Percentiles rank a stretch among this genome's conserved stretches.
phyloP scores from a whole-genome alignment of 1,140 invertebrate genomes.

The Cyphomyrmex costatus region DNA sequence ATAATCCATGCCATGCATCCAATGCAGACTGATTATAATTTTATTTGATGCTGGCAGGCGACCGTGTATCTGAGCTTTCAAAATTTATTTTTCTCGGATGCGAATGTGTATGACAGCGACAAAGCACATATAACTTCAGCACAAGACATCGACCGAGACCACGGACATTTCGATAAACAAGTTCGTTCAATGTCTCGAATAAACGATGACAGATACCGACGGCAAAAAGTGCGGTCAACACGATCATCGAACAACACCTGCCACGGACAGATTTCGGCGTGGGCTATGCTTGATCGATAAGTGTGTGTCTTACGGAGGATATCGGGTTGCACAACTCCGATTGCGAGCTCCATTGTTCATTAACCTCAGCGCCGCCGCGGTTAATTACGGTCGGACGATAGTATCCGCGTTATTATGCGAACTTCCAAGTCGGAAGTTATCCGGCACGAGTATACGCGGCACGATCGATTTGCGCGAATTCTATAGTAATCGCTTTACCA shows the following conservation, averaged over 20 bases:
- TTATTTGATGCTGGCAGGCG: background rate
- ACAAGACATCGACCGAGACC: background rate
- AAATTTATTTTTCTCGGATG: background rate
- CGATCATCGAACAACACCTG: constrained; percentile 72
- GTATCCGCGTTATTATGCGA: constrained; percentile 49
- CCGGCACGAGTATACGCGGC: constrained; percentile 6
- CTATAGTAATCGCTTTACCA: constrained; percentile 15
- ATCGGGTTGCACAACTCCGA: constrained; percentile 53
- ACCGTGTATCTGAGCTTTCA: background rate
- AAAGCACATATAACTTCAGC: background rate
- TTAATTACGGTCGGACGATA: constrained; percentile 23
- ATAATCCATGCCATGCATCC: background rate
- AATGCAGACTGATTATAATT: constrained; percentile 7
- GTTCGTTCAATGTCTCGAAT: constrained; percentile 57
- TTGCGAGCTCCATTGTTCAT: constrained; percentile 68
- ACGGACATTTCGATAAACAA: background rate
- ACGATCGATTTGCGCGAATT: constrained; percentile 7
- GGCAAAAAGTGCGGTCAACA: constrained; percentile 66
- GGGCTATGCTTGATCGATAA: constrained; percentile 72
- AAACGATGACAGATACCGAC: constrained; percentile 68
- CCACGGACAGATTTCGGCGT: constrained; percentile 47
- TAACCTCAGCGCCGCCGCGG: constrained; percentile 46
- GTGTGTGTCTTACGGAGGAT: constrained; percentile 67
- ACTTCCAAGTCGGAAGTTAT: constrained; percentile 48
- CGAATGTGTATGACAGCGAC: background rate